Base-by-base conservation (phyloP, 2,888 invertebrate species). In the Lasioglossum figueresi region DNA sequence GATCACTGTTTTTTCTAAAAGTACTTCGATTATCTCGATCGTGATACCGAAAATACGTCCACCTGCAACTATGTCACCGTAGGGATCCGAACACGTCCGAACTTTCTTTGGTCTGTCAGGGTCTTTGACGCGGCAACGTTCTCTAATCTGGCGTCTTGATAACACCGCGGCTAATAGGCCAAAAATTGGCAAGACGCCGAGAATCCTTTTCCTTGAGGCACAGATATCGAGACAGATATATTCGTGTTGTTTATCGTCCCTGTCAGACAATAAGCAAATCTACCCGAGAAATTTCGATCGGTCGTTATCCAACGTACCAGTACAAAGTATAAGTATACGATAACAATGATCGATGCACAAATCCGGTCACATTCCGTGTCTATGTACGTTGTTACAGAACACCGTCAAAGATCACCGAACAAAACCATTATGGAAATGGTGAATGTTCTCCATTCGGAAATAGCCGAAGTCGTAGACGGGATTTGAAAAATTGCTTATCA, bases 281-380 rank as follows among this genome's bases (percentile, higher is more conserved):
- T 45, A 8, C n/a, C 23, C 52, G 71, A 27, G 27, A 2, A 23
- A 45, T 72, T 72, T 72, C 43, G 16, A 72, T 72, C 45, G 45
- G 23, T 27, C 52, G 52, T 74, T 34, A n/a, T 37, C 31, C 31
- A 34, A 5, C 34, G 66, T 19, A 37, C 6, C 4, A n/a, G 74
- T 74, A 74, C 74, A 74, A 74, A 74, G 74, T 74, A 23, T 37
- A 74, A 14, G 5, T 40, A 81, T 75, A 75, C 12, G 83, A 83
- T 73, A 83, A 84, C 45, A 27, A 16, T 12, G 16, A 43, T 79
- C 73, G 31, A n/a, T 37, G 31, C 56, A 37, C 5, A 14, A 48
- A 68, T 52, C 68, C 37, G 23, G 3, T 4, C 8, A 1, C 12
- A 6, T 31, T 66, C 27, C 27, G 27, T 12, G 14, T 66, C 31